phyloP scores from a whole-genome alignment of 2,797 vertebrate genomes.

The Myotis findleyi region DNA sequence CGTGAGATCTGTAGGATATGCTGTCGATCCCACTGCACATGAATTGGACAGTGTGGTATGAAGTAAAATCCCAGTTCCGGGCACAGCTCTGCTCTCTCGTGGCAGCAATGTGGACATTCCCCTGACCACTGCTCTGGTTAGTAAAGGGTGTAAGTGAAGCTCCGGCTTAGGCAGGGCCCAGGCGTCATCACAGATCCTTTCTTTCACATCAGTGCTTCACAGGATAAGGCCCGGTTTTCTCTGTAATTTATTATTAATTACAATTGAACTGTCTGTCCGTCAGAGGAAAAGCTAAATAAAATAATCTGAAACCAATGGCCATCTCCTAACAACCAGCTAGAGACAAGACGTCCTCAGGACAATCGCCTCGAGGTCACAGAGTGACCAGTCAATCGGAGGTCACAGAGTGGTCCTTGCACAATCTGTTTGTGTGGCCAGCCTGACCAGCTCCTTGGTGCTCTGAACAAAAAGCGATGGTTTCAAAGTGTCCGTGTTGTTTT shows the following conservation, averaged over 20 bases:
- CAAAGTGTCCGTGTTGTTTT: neutral
- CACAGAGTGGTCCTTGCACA: neutral
- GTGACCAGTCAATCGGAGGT: neutral
- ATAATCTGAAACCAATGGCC: constrained; percentile 29
- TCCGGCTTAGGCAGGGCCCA: constrained; percentile 62
- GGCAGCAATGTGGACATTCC: constrained; percentile 82
- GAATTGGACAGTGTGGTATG: constrained; percentile 73
- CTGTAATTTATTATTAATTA: constrained; percentile 56
- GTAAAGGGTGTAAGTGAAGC: constrained; percentile 84
- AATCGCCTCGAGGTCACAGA: neutral
- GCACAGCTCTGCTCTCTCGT: constrained; percentile 77
- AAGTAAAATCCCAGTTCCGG: constrained; percentile 80
- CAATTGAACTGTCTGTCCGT: neutral
- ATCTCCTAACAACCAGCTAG: constrained; percentile 1
- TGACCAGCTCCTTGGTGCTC: neutral
- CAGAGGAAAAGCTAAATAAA: constrained; percentile 47
- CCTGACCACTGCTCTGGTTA: constrained; percentile 84
- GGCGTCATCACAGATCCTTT: constrained; percentile 61
- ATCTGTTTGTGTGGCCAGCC: neutral
- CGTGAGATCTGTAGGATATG: constrained; percentile 60
- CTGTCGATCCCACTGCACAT: constrained; percentile 54
- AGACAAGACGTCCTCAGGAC: neutral
- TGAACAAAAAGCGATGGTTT: constrained; percentile 13
- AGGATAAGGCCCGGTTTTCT: constrained; percentile 58
- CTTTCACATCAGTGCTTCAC: constrained; percentile 69